Conservation (phyloP, 1,140 invertebrate species). For the Alviniconcha marisindica region DNA sequence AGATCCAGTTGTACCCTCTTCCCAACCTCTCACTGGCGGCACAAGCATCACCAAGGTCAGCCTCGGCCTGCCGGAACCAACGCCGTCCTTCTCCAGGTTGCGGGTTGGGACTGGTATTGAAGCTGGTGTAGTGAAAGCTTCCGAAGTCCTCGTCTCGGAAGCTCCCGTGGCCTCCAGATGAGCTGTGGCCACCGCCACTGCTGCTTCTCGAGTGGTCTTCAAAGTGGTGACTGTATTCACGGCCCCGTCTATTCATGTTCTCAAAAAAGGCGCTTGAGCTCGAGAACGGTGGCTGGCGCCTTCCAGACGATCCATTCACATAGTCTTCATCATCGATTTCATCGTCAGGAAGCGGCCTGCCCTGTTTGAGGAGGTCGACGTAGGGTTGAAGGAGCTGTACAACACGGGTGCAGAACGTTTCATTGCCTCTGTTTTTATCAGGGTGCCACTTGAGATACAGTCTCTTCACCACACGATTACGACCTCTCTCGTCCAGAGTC, state of each 20-base stretch:
- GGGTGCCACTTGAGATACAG: constrained; percentile 72
- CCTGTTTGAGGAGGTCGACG: constrained; percentile 52
- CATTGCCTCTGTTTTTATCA: constrained; percentile 69
- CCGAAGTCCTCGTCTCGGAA: not conserved
- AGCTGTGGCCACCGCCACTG: too few relatives aligned
- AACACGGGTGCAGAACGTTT: constrained; percentile 60
- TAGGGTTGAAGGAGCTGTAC: constrained; percentile 58
- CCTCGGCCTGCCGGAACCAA: constrained; percentile 58
- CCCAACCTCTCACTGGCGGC: not conserved
- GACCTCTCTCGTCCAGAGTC: constrained; percentile 49
- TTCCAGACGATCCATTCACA: too few relatives aligned
- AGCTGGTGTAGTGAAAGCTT: too few relatives aligned
- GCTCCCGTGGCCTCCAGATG: too few relatives aligned
- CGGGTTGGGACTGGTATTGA: not conserved
- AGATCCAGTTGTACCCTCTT: constrained; percentile 57
- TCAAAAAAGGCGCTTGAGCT: constrained; percentile 12
- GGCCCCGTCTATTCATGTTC: constrained; percentile 23
- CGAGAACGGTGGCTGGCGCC: too few relatives aligned
- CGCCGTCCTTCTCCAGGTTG: constrained; percentile 47
- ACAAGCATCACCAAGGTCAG: constrained; percentile 49
- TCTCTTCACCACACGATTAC: constrained; percentile 66
- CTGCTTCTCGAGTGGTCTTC: not conserved
- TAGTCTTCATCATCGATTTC: constrained; percentile 35
- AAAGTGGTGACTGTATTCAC: constrained; percentile 4
- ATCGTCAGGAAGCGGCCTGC: constrained; percentile 40